Base-by-base conservation (phyloP, 1,140 invertebrate genomes). In the Hylyphantes graminicola region DNA sequence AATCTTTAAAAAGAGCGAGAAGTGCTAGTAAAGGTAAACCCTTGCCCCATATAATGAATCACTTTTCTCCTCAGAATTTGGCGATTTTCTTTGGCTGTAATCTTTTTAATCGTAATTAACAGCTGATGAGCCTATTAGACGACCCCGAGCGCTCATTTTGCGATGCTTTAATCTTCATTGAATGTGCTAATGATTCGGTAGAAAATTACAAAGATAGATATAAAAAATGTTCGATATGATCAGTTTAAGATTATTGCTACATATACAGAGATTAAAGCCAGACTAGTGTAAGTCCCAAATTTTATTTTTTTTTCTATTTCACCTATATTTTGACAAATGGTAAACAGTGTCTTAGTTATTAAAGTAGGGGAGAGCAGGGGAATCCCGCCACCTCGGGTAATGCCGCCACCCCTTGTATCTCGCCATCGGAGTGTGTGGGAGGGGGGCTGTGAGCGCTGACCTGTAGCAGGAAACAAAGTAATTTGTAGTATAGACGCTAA, bases 91-190 rank as follows among this genome's bases (percentile, higher is more conserved):
- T 54, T 65, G 61, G 63, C 48, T 50, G 63, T 78, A 78, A 78
- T 78, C 76, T 78, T 78, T 67, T 78, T 64, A 53, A 64, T 65
- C 76, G 76, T 78, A 78, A 78, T 78, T 78, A 78, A 67, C 76
- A 67, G 54, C 76, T 78, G 76, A 78, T 78, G 76, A 78, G 63
- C 61, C 76, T 78, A 78, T 78, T 78, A 78, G 50, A 13, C 15
- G 65, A n/a, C 63, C 17, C 48, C 35, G 76, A 67, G 54, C 61
- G 61, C 67, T 78, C 76, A 78, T 78, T 78, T 78, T 78, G 55
- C 65, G 76, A 53, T 55, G 51, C 76, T 78, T 76, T 78, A 35
- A 78, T 78, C 76, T 78, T 78, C 76, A 54, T 9, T 19, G 53
- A n/a, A 48, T 10, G 65, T 55, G 61, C 61, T 78, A 78, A 78